Evolutionary conservation across 2,113 vertebrate genomes (phyloP).

Genomic region (Oreochromis aureus): DNA sequence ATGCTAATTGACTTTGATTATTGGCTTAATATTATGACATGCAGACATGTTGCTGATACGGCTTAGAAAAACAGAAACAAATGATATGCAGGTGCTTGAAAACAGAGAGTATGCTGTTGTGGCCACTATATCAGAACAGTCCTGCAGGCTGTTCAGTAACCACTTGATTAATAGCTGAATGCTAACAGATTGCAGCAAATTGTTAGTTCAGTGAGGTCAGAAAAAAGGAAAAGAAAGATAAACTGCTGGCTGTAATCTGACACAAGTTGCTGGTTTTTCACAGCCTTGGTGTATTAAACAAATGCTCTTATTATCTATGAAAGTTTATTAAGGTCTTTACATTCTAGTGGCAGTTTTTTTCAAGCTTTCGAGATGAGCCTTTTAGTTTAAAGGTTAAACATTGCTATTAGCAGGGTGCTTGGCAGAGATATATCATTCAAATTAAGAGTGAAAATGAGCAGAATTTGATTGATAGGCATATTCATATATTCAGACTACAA

Average conservation of each 20-base stretch:
- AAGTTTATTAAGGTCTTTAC: neutral
- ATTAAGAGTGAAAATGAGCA: neutral
- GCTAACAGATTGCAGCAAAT: constrained; percentile 77
- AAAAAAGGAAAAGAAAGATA: constrained; percentile 4
- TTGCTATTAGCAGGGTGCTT: neutral
- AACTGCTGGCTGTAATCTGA: constrained; percentile 19
- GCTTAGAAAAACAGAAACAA: constrained; percentile 83
- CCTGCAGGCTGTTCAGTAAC: constrained; percentile 80
- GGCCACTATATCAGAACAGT: constrained; percentile 86
- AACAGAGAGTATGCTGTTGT: constrained; percentile 81
- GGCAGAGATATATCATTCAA: neutral
- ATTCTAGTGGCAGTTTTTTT: neutral
- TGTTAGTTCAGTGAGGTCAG: constrained; percentile 54
- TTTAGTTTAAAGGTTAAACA: constrained; percentile 14
- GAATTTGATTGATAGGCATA: neutral
- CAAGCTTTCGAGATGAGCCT: neutral
- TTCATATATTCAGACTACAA: neutral
- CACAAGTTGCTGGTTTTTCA: constrained; percentile 32
- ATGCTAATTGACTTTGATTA: constrained; percentile 87
- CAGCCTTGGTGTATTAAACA: constrained; percentile 32
- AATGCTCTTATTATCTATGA: constrained; percentile 14
- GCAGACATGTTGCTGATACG: constrained; percentile 82
- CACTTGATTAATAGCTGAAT: constrained; percentile 85
- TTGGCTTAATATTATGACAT: constrained; percentile 87
- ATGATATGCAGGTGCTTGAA: constrained; percentile 87